Evolutionary conservation across 2,888 invertebrate genomes (phyloP), one percentile per base, ranked within the genome.

Genomic region (Pyralis farinalis): DNA sequence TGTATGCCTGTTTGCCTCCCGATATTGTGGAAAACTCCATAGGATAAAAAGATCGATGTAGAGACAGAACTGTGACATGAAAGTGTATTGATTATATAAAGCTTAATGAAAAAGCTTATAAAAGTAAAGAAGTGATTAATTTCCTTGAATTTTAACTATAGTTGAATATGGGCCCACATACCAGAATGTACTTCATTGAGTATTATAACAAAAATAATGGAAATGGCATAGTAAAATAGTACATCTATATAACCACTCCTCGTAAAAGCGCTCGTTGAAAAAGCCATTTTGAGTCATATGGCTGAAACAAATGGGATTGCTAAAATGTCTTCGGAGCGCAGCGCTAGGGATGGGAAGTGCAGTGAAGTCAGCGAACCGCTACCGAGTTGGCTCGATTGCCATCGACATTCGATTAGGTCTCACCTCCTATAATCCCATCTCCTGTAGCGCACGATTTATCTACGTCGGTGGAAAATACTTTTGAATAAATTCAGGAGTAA

Each of bases 361-460:
- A 39, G 32, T n/a, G 37, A 27, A 39, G 39, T 16, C 5, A 12
- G 31, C 7, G 7, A 12, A 12, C 5, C 25, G n/a, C 3, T 7
- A 7, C 7, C 28, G 11, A 28, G 35, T 32, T 30, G 12, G 27
- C 6, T 37, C 22, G 25, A 42, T 33, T 36, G 36, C 21, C 51
- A 49, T 46, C 58, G 56, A 51, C 56, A 61, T 71, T 61, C 68
- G 63, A 72, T 72, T 72, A 66, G 59, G 49, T 50, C 36, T 29
- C 36, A 29, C 36, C 20, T 37, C 30, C 10, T 12, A n/a, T 37
- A 45, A 43, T 50, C 53, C 43, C 49, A 49, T 45, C 45, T 45
- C 47, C 46, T 51, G 46, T 47, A 46, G 43, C 51, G 48, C 51
- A 50, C 49, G 53, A 63, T 61, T 61, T 63, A 55, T 54, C 58